These are phyloP conservation scores for Muricea muricata DNA, from an alignment of 92 coral and sea anemone species.

Conservation along the genomic window DNA sequence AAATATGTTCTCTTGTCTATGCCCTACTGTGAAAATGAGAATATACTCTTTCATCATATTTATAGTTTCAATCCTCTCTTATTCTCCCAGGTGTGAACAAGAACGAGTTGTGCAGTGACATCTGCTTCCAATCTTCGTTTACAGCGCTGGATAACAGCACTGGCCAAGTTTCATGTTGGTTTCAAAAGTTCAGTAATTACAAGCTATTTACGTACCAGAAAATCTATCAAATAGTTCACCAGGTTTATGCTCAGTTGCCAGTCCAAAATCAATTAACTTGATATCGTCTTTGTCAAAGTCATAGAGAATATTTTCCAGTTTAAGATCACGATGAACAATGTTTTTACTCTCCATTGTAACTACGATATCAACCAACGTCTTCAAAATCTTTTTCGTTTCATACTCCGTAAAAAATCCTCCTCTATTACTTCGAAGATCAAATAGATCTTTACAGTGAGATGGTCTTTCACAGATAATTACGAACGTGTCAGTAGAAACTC, in stretches of 20 bases:
- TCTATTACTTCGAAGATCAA: neutral
- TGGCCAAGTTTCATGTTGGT: neutral
- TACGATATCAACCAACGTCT: neutral
- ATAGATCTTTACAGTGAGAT: neutral
- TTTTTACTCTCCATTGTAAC: neutral
- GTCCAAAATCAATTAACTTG: slow-evolving; percentile 28
- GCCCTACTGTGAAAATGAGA: neutral
- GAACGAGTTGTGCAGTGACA: neutral
- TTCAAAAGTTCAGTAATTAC: too few species aligned
- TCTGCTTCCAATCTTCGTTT: neutral
- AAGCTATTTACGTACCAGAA: neutral
- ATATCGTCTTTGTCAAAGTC: neutral
- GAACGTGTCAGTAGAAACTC: neutral
- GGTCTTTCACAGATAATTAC: neutral
- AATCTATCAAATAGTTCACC: neutral
- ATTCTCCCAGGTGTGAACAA: too few species aligned
- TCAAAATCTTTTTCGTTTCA: neutral
- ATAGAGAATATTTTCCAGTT: neutral
- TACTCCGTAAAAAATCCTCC: neutral
- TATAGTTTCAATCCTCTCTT: too few species aligned
- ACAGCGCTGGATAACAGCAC: too few species aligned
- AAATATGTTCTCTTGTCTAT: neutral
- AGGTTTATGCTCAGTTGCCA: neutral
- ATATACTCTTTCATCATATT: neutral
- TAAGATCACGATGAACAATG: slow-evolving; percentile 12